These are phyloP conservation scores for Rhinoraja longicauda DNA, from an alignment of 2,797 vertebrate genomes.

Conservation along the genomic window DNA sequence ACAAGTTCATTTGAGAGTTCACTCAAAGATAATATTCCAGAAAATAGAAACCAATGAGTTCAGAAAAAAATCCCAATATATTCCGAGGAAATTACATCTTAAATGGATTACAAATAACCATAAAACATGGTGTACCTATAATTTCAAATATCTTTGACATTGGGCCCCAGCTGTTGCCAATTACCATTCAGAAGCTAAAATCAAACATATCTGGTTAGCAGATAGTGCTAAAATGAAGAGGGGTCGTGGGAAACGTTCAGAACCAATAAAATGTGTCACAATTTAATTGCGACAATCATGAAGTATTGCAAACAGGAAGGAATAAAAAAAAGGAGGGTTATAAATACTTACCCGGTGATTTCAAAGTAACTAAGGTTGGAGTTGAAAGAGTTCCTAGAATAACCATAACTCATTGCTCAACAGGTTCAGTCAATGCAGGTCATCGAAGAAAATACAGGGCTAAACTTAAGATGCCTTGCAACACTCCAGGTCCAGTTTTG, in stretches of 20 bases:
- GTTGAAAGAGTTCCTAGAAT: neutral
- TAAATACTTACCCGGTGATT: neutral
- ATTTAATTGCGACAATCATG: neutral
- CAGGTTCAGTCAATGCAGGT: neutral
- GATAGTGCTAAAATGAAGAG: neutral
- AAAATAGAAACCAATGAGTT: neutral
- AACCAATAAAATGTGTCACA: neutral
- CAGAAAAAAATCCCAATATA: neutral
- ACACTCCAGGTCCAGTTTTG: neutral
- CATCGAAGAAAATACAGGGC: neutral
- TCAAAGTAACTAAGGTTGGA: neutral
- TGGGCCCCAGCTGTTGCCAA: neutral
- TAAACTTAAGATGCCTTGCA: neutral
- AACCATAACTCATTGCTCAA: neutral
- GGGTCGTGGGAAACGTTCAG: neutral
- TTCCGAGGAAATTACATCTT: neutral
- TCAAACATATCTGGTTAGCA: neutral
- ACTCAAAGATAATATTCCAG: neutral
- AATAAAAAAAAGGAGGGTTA: neutral
- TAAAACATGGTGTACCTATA: neutral
- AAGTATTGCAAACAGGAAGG: neutral
- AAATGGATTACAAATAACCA: neutral
- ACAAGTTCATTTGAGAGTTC: neutral
- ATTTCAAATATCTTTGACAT: neutral
- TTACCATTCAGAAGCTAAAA: neutral